These are phyloP conservation scores for Diabrotica balteata DNA, from an alignment of 2,888 invertebrate genomes.

Conservation along the genomic window DNA sequence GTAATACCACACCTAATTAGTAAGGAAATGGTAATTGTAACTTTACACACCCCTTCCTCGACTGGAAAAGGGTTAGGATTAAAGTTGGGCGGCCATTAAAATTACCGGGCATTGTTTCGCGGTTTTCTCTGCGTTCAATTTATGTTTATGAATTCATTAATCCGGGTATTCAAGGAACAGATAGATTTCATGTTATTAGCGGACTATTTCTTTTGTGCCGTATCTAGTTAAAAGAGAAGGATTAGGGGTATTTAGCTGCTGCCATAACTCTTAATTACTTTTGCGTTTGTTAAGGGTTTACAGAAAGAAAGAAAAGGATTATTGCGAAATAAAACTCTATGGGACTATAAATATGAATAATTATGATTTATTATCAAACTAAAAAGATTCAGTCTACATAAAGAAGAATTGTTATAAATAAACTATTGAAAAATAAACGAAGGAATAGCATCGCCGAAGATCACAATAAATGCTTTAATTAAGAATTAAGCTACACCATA, in stretches of 20 bases:
- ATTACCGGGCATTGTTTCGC: slow-evolving; percentile 45
- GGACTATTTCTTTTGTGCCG: slow-evolving; percentile 24
- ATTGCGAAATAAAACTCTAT: too few relatives aligned
- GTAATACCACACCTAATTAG: slow-evolving; percentile 46
- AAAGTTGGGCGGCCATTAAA: slow-evolving; percentile 43
- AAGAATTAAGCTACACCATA: too few relatives aligned
- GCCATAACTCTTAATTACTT: slow-evolving; percentile 14
- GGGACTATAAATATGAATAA: too few relatives aligned
- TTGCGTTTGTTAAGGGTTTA: slow-evolving; percentile 11
- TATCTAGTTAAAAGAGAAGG: slow-evolving; percentile 16
- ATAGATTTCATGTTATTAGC: slow-evolving; percentile 32
- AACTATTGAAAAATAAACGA: too few relatives aligned
- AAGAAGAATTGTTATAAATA: too few relatives aligned
- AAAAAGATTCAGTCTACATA: slow-evolving; percentile 5
- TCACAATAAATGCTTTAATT: too few relatives aligned
- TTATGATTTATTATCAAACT: neutral
- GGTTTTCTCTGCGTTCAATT: slow-evolving; percentile 33
- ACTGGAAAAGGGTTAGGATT: slow-evolving; percentile 38
- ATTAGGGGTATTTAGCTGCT: slow-evolving; percentile 13
- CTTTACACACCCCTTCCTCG: slow-evolving; percentile 36
- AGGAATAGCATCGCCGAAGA: too few relatives aligned
- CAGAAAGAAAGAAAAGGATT: neutral
- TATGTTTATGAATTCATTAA: slow-evolving; percentile 39
- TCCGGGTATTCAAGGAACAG: slow-evolving; percentile 31
- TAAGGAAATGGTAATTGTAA: slow-evolving; percentile 47